Evolutionary conservation across 2,888 invertebrate genomes (phyloP).

Genomic region (Ommatoiulus sabulosus): DNA sequence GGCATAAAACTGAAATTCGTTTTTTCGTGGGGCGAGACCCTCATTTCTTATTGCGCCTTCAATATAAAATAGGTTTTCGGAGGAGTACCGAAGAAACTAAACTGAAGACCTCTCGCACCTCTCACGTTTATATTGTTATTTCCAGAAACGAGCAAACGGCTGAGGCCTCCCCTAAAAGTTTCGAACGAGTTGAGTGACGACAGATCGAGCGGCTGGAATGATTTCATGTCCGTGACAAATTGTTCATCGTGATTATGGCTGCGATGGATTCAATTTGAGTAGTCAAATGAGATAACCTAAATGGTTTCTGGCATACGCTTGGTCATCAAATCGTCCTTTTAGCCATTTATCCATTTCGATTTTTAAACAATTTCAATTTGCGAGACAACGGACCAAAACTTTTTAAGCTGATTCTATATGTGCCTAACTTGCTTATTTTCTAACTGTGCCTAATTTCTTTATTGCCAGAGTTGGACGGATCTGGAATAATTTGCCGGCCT

Average conservation of each 20-base stretch:
- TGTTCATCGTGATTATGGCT: not conserved
- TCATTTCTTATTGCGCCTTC: constrained; percentile 24
- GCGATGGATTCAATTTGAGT: no score
- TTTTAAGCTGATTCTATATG: no score
- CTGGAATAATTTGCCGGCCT: no score
- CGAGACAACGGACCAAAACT: no score
- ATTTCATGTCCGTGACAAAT: not conserved
- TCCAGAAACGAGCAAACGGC: constrained; percentile 16
- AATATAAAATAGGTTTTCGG: constrained; percentile 12
- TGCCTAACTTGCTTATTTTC: no score
- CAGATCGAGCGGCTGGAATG: not conserved
- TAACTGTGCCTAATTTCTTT: no score
- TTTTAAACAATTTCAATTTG: no score
- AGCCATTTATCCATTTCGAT: no score
- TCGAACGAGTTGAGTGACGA: not conserved
- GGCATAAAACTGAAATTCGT: constrained; percentile 51
- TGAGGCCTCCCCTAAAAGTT: constrained; percentile 16
- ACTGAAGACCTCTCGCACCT: constrained; percentile 40
- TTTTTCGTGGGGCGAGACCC: constrained; percentile 17
- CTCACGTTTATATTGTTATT: constrained; percentile 40
- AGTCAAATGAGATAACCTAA: no score
- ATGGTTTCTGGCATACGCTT: no score
- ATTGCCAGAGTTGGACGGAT: no score
- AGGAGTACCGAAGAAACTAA: constrained; percentile 24
- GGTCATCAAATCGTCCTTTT: no score